phyloP scores from a whole-genome alignment of 2,888 invertebrate species.

The Drosophila prolongata region DNA sequence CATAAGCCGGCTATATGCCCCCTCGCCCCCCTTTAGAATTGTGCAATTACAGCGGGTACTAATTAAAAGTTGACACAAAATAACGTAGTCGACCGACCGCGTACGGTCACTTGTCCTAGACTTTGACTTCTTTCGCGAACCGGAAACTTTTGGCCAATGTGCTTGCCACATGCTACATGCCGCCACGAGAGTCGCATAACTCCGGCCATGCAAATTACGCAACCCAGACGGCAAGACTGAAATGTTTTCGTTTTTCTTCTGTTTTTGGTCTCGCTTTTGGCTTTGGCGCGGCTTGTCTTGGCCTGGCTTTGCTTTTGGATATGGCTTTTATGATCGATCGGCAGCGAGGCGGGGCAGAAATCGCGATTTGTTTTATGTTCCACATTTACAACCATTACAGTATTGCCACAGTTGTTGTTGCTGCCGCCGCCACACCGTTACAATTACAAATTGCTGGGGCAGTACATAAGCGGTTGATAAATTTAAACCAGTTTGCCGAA shows the following conservation, averaged over 20 bases:
- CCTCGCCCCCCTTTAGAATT: slow-evolving; percentile 3
- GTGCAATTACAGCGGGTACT: slow-evolving; percentile 43
- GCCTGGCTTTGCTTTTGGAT: slow-evolving; percentile 24
- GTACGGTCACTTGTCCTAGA: slow-evolving; percentile 68
- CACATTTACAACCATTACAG: slow-evolving; percentile 72
- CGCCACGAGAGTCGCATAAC: slow-evolving; percentile 63
- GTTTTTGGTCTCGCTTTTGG: slow-evolving; percentile 29
- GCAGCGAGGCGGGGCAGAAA: slow-evolving; percentile 62
- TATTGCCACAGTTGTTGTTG: slow-evolving; percentile 44
- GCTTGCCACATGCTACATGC: slow-evolving; percentile 64
- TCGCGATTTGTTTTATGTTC: slow-evolving; percentile 76
- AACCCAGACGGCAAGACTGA: slow-evolving; percentile 53
- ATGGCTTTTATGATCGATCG: slow-evolving; percentile 75
- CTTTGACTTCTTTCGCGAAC: slow-evolving; percentile 70
- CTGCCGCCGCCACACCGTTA: slow-evolving; percentile 50
- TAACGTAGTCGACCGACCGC: slow-evolving; percentile 14
- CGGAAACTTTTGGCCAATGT: slow-evolving; percentile 60
- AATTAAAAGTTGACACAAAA: slow-evolving; percentile 55
- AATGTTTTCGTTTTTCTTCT: slow-evolving; percentile 50
- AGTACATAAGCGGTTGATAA: slow-evolving; percentile 57
- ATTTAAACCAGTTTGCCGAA: slow-evolving; percentile 67
- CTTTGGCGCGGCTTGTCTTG: slow-evolving; percentile 17
- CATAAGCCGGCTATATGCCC: slow-evolving; percentile 10
- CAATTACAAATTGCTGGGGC: slow-evolving; percentile 68
- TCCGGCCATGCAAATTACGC: slow-evolving; percentile 74